phyloP scores from a whole-genome alignment of 2,888 invertebrate species.

The Agrochola lota region DNA sequence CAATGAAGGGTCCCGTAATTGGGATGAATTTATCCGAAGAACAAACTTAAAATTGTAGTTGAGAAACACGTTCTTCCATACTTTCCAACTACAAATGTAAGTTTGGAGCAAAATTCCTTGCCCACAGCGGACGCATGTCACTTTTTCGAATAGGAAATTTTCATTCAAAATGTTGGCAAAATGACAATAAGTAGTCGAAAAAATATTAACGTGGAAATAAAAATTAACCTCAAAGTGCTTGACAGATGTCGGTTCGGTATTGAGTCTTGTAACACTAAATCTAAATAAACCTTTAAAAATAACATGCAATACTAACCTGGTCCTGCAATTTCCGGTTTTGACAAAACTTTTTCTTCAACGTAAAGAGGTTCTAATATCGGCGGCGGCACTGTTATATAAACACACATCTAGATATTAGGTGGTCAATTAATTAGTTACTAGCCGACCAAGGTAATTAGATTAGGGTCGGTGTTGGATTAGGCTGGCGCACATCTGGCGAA shows the following conservation, averaged over 20 bases:
- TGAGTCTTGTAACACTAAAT: background rate
- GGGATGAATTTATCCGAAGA: no score
- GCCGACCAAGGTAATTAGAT: slow-evolving; percentile 29
- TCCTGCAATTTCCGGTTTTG: slow-evolving; percentile 76
- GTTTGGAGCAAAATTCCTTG: background rate
- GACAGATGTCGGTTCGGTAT: background rate
- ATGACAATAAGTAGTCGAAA: background rate
- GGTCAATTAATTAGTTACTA: slow-evolving; percentile 48
- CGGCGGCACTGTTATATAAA: slow-evolving; percentile 82
- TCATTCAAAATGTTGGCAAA: background rate
- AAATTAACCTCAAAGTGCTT: no score
- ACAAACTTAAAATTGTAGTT: no score
- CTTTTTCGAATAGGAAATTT: background rate
- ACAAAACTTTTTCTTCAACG: slow-evolving; percentile 77
- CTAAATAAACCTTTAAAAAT: background rate
- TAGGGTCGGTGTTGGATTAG: background rate
- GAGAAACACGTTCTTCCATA: no score
- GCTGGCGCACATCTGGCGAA: background rate
- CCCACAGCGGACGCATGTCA: background rate
- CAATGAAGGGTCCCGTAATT: no score
- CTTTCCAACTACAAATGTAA: no score
- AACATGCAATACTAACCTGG: slow-evolving; percentile 73
- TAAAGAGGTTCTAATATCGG: slow-evolving; percentile 83
- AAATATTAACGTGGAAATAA: background rate
- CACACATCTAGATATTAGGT: slow-evolving; percentile 48